Percentiles rank a stretch among this genome's conserved stretches.
These are phyloP conservation scores for Drosophila athabasca DNA, from an alignment of 1,140 invertebrate genomes.

Conservation along the genomic window DNA sequence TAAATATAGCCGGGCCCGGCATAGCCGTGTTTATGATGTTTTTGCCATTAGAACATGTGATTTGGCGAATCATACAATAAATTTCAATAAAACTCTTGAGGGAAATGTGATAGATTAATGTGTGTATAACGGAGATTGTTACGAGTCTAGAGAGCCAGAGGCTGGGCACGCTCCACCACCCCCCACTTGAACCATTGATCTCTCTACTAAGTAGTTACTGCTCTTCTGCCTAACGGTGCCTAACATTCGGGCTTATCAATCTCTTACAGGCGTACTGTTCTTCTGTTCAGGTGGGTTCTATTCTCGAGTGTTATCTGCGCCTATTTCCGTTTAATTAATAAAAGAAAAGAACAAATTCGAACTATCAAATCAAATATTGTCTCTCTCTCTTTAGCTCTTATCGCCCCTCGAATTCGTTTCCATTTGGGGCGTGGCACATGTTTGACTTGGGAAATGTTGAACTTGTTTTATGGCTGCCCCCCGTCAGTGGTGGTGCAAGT, in stretches of 20 bases:
- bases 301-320: conserved; percentile 39
- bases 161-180: not conserved
- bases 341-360: conserved; percentile 52
- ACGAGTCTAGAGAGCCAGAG: too few species aligned
- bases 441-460: conserved; percentile 46
- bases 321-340: conserved; percentile 77
- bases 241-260: conserved; percentile 45
- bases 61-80: conserved; percentile 39
- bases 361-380: conserved; percentile 67
- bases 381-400: conserved; percentile 33
- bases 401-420: conserved; percentile 20
- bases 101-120: conserved; percentile 25
- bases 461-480: conserved; percentile 13
- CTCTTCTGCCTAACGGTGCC: not conserved
- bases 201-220: not conserved
- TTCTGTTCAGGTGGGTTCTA: not conserved
- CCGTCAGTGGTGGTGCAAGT: too few species aligned
- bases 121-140: conserved; percentile 5
- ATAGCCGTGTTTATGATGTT: conserved; percentile 30
- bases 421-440: conserved; percentile 42
- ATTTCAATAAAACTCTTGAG: conserved; percentile 61
- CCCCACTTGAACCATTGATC: not conserved
- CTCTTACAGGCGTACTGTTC: not conserved
- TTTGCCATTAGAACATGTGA: conserved; percentile 42
- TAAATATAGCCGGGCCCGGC: not conserved